These are phyloP conservation scores for Brachycybe producta DNA, from an alignment of 2,888 invertebrate genomes.

Conservation along the genomic window DNA sequence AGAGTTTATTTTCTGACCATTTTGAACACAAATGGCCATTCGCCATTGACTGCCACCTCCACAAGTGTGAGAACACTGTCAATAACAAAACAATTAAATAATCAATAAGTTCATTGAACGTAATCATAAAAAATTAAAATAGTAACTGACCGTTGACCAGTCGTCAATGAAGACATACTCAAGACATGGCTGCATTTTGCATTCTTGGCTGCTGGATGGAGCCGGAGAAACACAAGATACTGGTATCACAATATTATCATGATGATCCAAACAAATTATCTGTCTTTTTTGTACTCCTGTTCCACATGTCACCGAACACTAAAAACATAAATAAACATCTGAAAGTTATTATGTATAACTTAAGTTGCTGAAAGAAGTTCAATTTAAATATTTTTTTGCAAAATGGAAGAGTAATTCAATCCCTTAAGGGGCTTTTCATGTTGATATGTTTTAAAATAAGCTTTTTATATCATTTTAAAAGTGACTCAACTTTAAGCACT, in stretches of 20 bases:
- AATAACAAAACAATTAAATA: constrained; percentile 22
- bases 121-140: background rate
- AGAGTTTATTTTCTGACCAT: background rate
- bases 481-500: no score
- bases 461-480: no score
- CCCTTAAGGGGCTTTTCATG: no score
- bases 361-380: background rate
- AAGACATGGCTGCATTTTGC: constrained; percentile 9
- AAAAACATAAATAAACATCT: constrained; percentile 15
- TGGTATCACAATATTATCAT: constrained; percentile 7
- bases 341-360: background rate
- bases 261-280: constrained; percentile 26
- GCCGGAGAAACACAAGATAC: background rate
- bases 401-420: no score
- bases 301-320: constrained; percentile 29
- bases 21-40: constrained; percentile 41
- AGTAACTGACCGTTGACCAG: constrained; percentile 16
- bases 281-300: constrained; percentile 27
- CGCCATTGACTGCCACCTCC: constrained; percentile 53
- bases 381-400: no score
- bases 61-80: constrained; percentile 57
- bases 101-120: background rate
- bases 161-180: background rate
- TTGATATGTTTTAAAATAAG: no score
- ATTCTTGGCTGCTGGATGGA: background rate